Conservation (phyloP, 2,113 vertebrate genomes). For the Clarias gariepinus region DNA sequence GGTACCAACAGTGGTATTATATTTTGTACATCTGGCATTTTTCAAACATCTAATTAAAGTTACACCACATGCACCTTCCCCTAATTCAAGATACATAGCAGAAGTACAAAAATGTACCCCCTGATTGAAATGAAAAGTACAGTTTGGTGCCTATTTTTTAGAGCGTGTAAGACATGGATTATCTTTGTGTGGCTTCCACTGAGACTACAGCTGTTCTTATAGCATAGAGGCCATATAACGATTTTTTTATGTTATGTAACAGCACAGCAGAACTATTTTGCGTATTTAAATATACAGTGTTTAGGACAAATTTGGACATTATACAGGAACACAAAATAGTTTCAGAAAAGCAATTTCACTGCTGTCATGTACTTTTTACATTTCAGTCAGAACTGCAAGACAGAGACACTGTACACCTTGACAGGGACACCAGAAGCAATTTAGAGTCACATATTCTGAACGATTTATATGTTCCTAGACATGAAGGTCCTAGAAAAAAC, state of each 20-base stretch:
- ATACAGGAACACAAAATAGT: neutral
- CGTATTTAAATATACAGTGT: neutral
- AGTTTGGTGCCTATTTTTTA: neutral
- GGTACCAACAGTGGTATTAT: neutral
- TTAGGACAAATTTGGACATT: neutral
- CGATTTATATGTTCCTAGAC: neutral
- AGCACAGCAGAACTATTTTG: neutral
- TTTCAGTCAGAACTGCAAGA: neutral
- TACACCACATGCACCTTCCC: neutral
- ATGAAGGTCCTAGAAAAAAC: neutral
- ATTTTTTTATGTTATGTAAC: neutral
- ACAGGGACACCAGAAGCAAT: neutral
- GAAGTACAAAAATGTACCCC: neutral
- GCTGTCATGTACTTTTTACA: neutral
- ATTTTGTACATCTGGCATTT: neutral
- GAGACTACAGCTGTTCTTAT: neutral
- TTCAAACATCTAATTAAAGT: neutral
- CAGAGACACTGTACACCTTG: neutral
- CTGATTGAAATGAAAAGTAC: neutral
- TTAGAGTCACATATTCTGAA: neutral
- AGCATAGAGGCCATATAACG: neutral
- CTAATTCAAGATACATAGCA: neutral
- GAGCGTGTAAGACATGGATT: neutral
- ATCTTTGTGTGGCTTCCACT: neutral
- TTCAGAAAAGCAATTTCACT: neutral